Evolutionary conservation across 2,888 invertebrate species (phyloP), one percentile per base, ranked within the genome.

Genomic region (Acanthococcus lagerstroemiae): DNA sequence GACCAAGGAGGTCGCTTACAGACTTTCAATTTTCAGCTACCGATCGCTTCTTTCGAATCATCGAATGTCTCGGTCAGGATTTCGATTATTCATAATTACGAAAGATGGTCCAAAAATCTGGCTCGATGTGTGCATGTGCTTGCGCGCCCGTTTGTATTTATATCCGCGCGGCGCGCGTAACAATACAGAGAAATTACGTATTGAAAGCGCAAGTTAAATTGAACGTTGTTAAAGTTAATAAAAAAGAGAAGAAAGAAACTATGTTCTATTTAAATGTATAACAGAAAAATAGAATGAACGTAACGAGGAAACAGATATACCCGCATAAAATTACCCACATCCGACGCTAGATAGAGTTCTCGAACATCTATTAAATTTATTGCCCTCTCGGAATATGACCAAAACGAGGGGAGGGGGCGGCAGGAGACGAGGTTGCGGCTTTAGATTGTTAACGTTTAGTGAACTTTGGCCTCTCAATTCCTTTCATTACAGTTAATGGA

Each of bases 391-490:
- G 50, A 30, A 52, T 22, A 17, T 22, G 50, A 52, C 37, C 15
- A 17, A 27, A 27, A 17, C 15, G 37, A 37, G 22, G 19, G 22
- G 50, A 37, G 37, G 50, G 30, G 27, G 52, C 30, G 50, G 52
- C 25, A 27, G 30, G 22, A 22, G 54, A 21, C 21, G 52, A 27
- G 27, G 37, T 30, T 61, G 61, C 48, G 61, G 61, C 52, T 61
- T 61, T 37, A 37, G 54, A 61, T 61, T 61, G 61, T 61, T 61
- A 61, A 61, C 61, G 61, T 61, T 61, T 61, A 61, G 61, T 61
- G 61, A 61, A 61, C 61, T 61, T 61, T 61, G 50, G 61, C 61
- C 61, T 61, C 52, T 61, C 61, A 61, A 61, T 61, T 61, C 61
- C 50, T 61, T 61, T 61, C 30, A 61, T 61, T 61, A 61, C 61